Percentiles rank a stretch among this genome's conserved stretches.
Evolutionary conservation across 2,888 invertebrate species (phyloP).

Genomic region (Eilema sororculum): DNA sequence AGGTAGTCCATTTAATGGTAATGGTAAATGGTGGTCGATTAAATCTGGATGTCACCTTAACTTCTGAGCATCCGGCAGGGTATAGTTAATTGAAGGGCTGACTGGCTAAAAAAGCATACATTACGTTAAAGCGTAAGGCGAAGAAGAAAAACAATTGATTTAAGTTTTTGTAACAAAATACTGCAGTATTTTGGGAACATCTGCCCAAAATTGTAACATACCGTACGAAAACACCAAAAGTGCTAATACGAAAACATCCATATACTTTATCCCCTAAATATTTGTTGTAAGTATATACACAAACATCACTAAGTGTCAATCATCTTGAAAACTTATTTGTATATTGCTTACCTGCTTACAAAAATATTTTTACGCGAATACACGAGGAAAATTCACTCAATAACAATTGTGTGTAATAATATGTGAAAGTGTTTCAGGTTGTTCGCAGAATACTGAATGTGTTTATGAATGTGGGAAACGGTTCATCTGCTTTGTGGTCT

Average conservation of each 20-base stretch:
- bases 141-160: background rate
- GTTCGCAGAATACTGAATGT: background rate
- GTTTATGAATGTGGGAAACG: background rate
- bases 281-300: background rate
- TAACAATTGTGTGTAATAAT: slow-evolving; percentile 3
- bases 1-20: too few relatives aligned
- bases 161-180: too few relatives aligned
- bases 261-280: background rate
- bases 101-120: too few relatives aligned
- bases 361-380: slow-evolving; percentile 3
- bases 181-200: background rate
- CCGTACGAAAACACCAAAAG: background rate
- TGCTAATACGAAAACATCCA: background rate
- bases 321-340: slow-evolving; percentile 6
- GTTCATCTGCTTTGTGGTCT: background rate
- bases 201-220: background rate
- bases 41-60: too few relatives aligned
- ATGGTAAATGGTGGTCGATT: too few relatives aligned
- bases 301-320: slow-evolving; percentile 6
- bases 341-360: slow-evolving; percentile 8
- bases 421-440: background rate
- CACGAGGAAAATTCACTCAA: slow-evolving; percentile 1
- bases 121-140: too few relatives aligned
- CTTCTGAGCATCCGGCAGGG: too few relatives aligned
- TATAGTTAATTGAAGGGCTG: too few relatives aligned